Percentiles rank a stretch among this genome's conserved stretches.
Evolutionary conservation across 2,113 vertebrate species (phyloP).

Genomic region (Craseonycteris thonglongyai): DNA sequence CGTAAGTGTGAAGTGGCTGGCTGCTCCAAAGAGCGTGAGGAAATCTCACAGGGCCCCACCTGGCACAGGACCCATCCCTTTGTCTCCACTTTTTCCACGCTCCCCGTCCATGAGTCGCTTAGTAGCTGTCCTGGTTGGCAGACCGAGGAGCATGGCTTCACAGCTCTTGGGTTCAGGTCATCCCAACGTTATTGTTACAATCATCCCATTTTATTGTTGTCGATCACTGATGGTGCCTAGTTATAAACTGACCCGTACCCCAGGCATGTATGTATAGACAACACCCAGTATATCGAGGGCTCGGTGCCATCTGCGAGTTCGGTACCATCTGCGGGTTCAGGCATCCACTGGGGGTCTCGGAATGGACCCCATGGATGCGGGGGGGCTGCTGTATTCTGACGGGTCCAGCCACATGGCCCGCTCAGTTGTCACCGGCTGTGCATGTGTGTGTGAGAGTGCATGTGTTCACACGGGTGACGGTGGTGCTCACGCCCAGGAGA

Average conservation of each 20-base stretch:
- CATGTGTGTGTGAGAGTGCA: too few species aligned
- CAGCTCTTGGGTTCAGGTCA: background rate
- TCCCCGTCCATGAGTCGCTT: background rate
- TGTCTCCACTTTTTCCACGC: accelerated
- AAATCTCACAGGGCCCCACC: background rate
- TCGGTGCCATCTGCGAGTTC: accelerated
- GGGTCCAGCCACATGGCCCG: too few species aligned
- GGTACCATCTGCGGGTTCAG: accelerated
- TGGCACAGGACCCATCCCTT: too few species aligned
- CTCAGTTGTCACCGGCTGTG: accelerated
- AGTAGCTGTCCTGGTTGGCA: accelerated
- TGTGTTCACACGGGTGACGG: too few species aligned
- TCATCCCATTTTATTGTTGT: accelerated
- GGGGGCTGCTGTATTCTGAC: background rate
- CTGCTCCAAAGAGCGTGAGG: too few species aligned
- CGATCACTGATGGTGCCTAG: background rate
- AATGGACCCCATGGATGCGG: background rate
- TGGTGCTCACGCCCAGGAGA: accelerated
- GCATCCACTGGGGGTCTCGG: background rate
- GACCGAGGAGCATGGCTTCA: accelerated
- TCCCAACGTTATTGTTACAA: accelerated
- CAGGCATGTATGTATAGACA: accelerated
- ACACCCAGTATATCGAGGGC: accelerated
- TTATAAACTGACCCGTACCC: background rate
- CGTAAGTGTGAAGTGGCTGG: accelerated